Evolutionary conservation across 1,140 invertebrate species (phyloP).

Genomic region (Drosophila prosaltans): DNA sequence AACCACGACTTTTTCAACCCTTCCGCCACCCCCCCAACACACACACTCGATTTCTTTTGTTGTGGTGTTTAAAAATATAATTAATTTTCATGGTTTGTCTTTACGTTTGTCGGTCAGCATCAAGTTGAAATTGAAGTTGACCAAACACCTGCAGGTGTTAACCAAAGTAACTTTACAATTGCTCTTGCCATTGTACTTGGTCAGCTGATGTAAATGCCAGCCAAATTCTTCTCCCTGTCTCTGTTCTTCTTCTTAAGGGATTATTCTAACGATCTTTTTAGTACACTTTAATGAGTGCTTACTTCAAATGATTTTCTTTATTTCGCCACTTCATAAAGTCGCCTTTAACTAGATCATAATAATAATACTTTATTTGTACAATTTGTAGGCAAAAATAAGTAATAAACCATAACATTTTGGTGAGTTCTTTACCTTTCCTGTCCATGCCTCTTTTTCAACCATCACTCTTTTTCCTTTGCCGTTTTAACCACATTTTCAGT

Average conservation of each 20-base stretch:
- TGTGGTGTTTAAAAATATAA: constrained; percentile 57
- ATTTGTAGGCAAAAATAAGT: constrained; percentile 20
- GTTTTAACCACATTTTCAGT: constrained; percentile 24
- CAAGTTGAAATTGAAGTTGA: constrained; percentile 10
- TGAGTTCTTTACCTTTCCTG: background rate
- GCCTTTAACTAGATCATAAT: background rate
- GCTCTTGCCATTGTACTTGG: background rate
- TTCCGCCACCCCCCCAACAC: too few relatives aligned
- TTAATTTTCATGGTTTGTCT: constrained; percentile 69
- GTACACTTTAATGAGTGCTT: background rate
- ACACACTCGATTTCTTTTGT: background rate
- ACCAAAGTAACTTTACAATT: constrained; percentile 59
- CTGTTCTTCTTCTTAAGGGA: background rate
- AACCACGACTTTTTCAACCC: background rate
- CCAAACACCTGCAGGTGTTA: constrained; percentile 54
- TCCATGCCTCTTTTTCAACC: background rate
- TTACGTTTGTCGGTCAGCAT: constrained; percentile 28
- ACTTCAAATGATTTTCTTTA: background rate
- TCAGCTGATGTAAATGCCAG: background rate
- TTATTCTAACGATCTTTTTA: background rate
- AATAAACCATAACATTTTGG: constrained; percentile 26
- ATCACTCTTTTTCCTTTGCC: constrained; percentile 2
- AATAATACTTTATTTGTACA: constrained; percentile 43
- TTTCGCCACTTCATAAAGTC: background rate
- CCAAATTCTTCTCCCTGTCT: background rate